Percentiles rank a stretch among this genome's conserved stretches.
Evolutionary conservation across 2,888 invertebrate species (phyloP).

Genomic region (Hoplodrina blanda): DNA sequence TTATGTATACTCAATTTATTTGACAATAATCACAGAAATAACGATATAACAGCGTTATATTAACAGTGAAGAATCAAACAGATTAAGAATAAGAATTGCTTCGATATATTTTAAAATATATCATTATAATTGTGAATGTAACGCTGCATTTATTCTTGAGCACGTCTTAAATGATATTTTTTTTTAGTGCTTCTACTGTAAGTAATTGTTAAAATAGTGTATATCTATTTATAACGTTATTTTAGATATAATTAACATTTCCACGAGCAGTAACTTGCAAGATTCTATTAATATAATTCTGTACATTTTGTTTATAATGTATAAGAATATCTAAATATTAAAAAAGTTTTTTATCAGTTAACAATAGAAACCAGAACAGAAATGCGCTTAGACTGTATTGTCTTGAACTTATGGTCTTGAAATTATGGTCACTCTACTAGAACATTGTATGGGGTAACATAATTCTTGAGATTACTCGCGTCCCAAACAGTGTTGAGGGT

Average conservation of each 20-base stretch:
- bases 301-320: slow-evolving; percentile 43
- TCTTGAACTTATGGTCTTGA: slow-evolving; percentile 34
- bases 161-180: slow-evolving; percentile 46
- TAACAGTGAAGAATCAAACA: slow-evolving; percentile 45
- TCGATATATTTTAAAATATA: slow-evolving; percentile 39
- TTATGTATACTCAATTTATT: slow-evolving; percentile 45
- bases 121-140: slow-evolving; percentile 41
- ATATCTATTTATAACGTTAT: slow-evolving; percentile 43
- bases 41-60: slow-evolving; percentile 46
- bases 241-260: slow-evolving; percentile 47
- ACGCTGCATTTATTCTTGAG: slow-evolving; percentile 47
- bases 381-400: slow-evolving; percentile 37
- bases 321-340: slow-evolving; percentile 44
- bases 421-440: slow-evolving; percentile 43
- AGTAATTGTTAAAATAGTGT: slow-evolving; percentile 46
- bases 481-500: slow-evolving; percentile 34
- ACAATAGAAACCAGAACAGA: slow-evolving; percentile 45
- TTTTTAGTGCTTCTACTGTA: slow-evolving; percentile 46
- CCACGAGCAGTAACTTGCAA: slow-evolving; percentile 43
- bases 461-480: slow-evolving; percentile 33
- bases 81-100: slow-evolving; percentile 44
- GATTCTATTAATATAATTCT: slow-evolving; percentile 45
- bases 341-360: slow-evolving; percentile 43
- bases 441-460: slow-evolving; percentile 42
- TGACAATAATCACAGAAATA: slow-evolving; percentile 46